Evolutionary conservation across 1,140 invertebrate genomes (phyloP).

Genomic region (Pachyrhynchus sulphureomaculatus): DNA sequence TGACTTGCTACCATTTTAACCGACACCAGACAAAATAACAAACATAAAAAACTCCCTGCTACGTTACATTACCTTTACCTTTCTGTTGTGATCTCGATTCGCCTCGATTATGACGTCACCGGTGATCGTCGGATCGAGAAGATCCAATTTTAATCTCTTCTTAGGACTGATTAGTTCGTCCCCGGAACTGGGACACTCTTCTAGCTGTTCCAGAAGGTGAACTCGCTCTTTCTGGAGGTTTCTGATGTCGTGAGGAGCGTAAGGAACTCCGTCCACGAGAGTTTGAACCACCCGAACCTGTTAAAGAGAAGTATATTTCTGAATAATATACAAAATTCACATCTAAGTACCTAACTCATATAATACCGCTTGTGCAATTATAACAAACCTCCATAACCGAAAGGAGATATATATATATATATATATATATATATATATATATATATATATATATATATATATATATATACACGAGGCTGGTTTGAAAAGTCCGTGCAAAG

Average conservation of each 20-base stretch:
- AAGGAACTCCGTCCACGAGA: conserved; percentile 31
- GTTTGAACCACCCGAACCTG: conserved; percentile 22
- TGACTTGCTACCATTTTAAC: not conserved
- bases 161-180: conserved; percentile 66
- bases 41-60: conserved; percentile 29
- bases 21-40: conserved; percentile 19
- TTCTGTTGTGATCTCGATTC: conserved; percentile 56
- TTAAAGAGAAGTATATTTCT: no score
- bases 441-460: no score
- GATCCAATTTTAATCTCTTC: conserved; percentile 65
- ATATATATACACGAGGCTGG: no score
- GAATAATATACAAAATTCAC: no score
- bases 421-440: no score
- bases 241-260: conserved; percentile 60
- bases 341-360: no score
- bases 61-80: conserved; percentile 40
- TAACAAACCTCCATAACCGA: no score
- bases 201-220: conserved; percentile 68
- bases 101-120: conserved; percentile 49
- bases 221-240: conserved; percentile 71
- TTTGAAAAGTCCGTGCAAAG: no score
- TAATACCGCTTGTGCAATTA: no score
- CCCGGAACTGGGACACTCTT: conserved; percentile 71
- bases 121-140: conserved; percentile 52
- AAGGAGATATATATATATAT: no score